Base-by-base conservation (phyloP, 2,797 vertebrate genomes). In the Hirundo rustica region DNA sequence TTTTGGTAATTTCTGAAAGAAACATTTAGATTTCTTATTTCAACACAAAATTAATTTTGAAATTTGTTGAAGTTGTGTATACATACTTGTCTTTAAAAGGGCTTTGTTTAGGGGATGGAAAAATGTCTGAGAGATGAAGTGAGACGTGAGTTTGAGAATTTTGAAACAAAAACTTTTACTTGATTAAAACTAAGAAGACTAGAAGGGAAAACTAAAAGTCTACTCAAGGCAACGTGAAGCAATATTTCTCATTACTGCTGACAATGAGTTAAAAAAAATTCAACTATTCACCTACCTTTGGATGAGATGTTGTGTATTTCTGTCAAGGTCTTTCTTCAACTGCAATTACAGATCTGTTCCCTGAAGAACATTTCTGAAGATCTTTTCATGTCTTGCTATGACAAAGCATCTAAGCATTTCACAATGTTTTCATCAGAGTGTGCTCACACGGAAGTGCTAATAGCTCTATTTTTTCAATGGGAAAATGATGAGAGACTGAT, bases 11-110 rank as follows among this genome's bases (percentile, higher is more conserved):
- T 88, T 84, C 9, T 10, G 36, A 84, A 76, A 90, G 80, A 88
- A 94, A 89, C 48, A 36, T 88, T 93, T 73, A 76, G 73, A 73
- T 90, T 88, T 88, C 62, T 75, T 60, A 86, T 51, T 93, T 81
- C 85, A 89, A 87, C 45, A 58, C 57, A 47, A 85, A 91, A 85
- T 91, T 79, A 70, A 89, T 85, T 92, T 83, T 83, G 44, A 72
- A 72, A 78, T 85, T 68, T 48, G 58, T 68, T 71, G 18, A 78
- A 85, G 47, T 34, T 81, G 10, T 84, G 14, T 86, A 58, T 86
- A 58, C 22, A 61, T 81, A 38, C 47, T 58, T 88, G 34, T 68
- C 85, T 91, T 67, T 80, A 65, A 80, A 86, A 85, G 65, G 40
- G 7, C 34, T 91, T 92, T 95, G 67, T 91, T 79, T 85, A 80